Evolutionary conservation across 2,888 invertebrate species (phyloP).

Genomic region (Caradrina clavipalpis): DNA sequence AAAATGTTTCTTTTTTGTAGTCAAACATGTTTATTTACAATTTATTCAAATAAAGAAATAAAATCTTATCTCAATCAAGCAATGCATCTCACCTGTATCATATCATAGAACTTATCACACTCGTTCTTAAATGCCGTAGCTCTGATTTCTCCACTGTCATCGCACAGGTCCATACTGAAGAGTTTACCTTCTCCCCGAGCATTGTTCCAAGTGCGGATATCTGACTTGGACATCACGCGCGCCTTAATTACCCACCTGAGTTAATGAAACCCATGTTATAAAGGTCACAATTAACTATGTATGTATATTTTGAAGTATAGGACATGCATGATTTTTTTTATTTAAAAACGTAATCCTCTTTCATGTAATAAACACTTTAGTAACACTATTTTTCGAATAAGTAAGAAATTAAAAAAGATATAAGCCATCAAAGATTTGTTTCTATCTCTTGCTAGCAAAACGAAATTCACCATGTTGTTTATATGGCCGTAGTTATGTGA

Average conservation of each 20-base stretch:
- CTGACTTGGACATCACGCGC: conserved; percentile 95
- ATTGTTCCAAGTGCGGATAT: conserved; percentile 97
- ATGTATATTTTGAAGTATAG: too few species aligned
- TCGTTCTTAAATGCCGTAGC: conserved; percentile 97
- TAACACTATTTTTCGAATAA: too few species aligned
- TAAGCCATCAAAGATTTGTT: too few species aligned
- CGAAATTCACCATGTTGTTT: too few species aligned
- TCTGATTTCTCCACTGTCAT: conserved; percentile 98
- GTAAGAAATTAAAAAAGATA: too few species aligned
- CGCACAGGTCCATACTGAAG: conserved; percentile 97
- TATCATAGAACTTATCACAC: conserved; percentile 97
- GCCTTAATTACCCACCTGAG: conserved; percentile 97
- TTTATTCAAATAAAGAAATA: neutral
- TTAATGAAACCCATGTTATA: neutral
- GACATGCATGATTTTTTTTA: too few species aligned
- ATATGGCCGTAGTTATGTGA: too few species aligned
- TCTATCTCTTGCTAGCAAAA: too few species aligned
- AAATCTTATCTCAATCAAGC: neutral
- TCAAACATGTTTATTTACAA: too few species aligned
- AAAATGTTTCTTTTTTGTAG: too few species aligned
- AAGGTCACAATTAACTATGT: neutral
- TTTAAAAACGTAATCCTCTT: too few species aligned
- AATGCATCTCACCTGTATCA: conserved; percentile 93
- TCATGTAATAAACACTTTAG: too few species aligned
- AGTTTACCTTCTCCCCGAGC: conserved; percentile 98